Percentiles rank a stretch among this genome's conserved stretches.
Evolutionary conservation across 2,888 invertebrate species (phyloP).

Genomic region (Diabrotica balteata): DNA sequence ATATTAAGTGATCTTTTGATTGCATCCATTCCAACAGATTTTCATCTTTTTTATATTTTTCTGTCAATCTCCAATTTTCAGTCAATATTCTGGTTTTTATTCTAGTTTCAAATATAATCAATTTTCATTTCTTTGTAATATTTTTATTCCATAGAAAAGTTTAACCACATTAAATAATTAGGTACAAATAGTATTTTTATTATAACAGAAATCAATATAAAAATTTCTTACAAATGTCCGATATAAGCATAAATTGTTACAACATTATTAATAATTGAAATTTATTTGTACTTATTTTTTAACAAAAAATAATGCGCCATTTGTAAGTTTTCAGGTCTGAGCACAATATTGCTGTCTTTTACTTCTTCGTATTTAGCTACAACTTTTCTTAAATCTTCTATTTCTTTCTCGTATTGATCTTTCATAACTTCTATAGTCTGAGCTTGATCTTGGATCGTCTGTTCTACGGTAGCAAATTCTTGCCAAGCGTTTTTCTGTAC

Average conservation of each 20-base stretch:
- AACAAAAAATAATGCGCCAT: slow-evolving; percentile 54
- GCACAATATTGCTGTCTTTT: slow-evolving; percentile 55
- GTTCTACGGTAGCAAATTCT: slow-evolving; percentile 63
- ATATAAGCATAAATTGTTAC: not conserved
- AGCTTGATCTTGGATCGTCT: slow-evolving; percentile 62
- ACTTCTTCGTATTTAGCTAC: slow-evolving; percentile 61
- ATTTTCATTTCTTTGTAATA: no score
- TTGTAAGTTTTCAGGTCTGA: slow-evolving; percentile 52
- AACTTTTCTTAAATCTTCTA: slow-evolving; percentile 59
- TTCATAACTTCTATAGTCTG: slow-evolving; percentile 60
- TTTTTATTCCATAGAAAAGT: no score
- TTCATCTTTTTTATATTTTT: no score
- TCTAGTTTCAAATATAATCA: no score
- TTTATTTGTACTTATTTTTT: slow-evolving; percentile 53
- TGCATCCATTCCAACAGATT: no score
- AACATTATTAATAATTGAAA: no score
- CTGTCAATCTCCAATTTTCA: no score
- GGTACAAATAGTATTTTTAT: no score
- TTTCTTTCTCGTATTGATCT: slow-evolving; percentile 61
- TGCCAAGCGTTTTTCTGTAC: slow-evolving; percentile 64
- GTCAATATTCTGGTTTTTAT: no score
- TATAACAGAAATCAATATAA: not conserved
- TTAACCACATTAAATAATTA: no score
- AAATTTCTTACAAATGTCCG: not conserved
- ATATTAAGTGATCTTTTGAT: no score